Evolutionary conservation across 2,113 vertebrate genomes (phyloP).

Genomic region (Coregonus clupeaformis): DNA sequence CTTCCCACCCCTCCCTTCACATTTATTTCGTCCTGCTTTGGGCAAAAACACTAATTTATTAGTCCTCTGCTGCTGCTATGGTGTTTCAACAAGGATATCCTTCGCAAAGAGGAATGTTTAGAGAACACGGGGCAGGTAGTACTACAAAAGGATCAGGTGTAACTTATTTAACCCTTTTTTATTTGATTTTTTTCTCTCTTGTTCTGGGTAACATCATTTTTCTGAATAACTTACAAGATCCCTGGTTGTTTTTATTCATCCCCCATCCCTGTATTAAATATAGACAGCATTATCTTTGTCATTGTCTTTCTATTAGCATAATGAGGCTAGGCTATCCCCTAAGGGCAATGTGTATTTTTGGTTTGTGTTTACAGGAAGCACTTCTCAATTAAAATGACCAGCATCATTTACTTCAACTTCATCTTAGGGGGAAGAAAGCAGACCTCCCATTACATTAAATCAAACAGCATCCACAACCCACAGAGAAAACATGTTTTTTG

Average conservation of each 20-base stretch:
- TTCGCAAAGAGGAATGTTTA: slow-evolving; percentile 31
- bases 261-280: slow-evolving; percentile 16
- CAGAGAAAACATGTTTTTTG: not conserved
- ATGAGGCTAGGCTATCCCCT: slow-evolving; percentile 21
- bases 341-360: not conserved
- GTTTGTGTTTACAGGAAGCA: slow-evolving; percentile 16
- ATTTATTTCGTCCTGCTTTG: slow-evolving; percentile 45
- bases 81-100: too few relatives aligned
- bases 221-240: not conserved
- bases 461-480: not conserved
- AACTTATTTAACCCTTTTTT: slow-evolving; percentile 23
- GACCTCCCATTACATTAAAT: not conserved
- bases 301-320: slow-evolving; percentile 14
- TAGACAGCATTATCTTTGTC: slow-evolving; percentile 30
- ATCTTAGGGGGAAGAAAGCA: not conserved
- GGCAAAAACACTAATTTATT: slow-evolving; percentile 42
- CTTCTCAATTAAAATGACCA: slow-evolving; percentile 10
- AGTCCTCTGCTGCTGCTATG: slow-evolving; percentile 8
- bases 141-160: slow-evolving; percentile 16
- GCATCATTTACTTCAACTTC: slow-evolving; percentile 11
- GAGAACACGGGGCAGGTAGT: slow-evolving; percentile 30
- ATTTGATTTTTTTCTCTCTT: too few relatives aligned
- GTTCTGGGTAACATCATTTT: not conserved
- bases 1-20: too few relatives aligned
- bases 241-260: slow-evolving; percentile 21